Percentiles rank a stretch among this genome's conserved stretches.
phyloP scores from a whole-genome alignment of 2,888 invertebrate genomes.

The Eristalis intricaria region DNA sequence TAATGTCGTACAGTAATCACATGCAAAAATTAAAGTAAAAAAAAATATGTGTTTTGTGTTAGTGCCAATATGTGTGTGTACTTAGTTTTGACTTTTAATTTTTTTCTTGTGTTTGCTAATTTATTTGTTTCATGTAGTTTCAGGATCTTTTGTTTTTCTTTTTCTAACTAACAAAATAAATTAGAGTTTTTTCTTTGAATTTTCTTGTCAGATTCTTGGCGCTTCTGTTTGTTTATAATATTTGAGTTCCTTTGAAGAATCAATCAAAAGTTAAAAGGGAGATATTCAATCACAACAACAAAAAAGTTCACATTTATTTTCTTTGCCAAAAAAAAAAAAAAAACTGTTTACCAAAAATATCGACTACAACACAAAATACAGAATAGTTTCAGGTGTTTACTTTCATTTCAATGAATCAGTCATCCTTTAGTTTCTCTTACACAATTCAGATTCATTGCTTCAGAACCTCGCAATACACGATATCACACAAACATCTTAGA shows the following conservation, averaged over 20 bases:
- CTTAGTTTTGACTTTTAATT: constrained; percentile 30
- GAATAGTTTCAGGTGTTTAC: constrained; percentile 4
- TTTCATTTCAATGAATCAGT: constrained; percentile 12
- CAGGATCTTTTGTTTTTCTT: not conserved
- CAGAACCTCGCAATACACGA: constrained; percentile 22
- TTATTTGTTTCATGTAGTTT: constrained; percentile 38
- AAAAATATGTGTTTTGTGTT: constrained; percentile 81
- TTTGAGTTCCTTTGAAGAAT: constrained; percentile 51
- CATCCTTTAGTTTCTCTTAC: constrained; percentile 16
- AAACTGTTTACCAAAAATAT: not conserved
- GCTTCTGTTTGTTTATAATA: constrained; percentile 48
- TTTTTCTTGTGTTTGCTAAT: constrained; percentile 1
- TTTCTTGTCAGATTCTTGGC: constrained; percentile 26
- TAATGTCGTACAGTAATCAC: constrained; percentile 44
- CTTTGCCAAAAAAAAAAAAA: constrained; percentile 21
- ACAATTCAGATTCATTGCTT: constrained; percentile 19
- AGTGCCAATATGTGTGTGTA: constrained; percentile 80
- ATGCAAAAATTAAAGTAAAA: constrained; percentile 31
- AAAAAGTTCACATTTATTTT: constrained; percentile 72
- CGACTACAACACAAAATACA: constrained; percentile 55
- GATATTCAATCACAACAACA: constrained; percentile 72
- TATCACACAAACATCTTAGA: constrained; percentile 35
- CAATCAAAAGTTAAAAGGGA: constrained; percentile 43
- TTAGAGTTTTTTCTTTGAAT: constrained; percentile 54
- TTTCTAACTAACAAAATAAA: constrained; percentile 52